phyloP scores from a whole-genome alignment of 1,140 invertebrate genomes.

The Drosophila melanica region DNA sequence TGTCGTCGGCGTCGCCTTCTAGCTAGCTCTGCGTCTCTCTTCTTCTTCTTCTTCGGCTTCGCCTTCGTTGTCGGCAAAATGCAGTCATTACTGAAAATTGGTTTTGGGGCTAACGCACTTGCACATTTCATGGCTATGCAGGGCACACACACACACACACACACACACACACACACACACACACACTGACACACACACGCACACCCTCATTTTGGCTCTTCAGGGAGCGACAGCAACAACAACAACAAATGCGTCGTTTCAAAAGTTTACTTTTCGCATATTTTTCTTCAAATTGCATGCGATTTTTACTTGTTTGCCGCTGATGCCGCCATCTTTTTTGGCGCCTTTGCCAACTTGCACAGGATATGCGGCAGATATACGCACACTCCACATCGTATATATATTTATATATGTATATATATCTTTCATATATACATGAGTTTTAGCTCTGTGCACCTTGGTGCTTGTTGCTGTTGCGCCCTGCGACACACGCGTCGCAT shows the following conservation, averaged over 20 bases:
- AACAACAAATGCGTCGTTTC: constrained; percentile 74
- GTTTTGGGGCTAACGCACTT: constrained; percentile 82
- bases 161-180: constrained; percentile 21
- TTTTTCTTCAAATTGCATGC: constrained; percentile 80
- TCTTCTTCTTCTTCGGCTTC: constrained; percentile 17
- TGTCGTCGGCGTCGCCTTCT: constrained; percentile 7
- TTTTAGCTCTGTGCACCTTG: constrained; percentile 44
- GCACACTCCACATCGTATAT: neutral
- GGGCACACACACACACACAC: constrained; percentile 41
- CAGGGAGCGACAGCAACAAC: constrained; percentile 5
- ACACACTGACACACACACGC: constrained; percentile 11
- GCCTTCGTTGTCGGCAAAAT: constrained; percentile 63
- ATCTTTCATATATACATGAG: constrained; percentile 10
- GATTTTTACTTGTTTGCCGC: constrained; percentile 79
- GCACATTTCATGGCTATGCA: constrained; percentile 80
- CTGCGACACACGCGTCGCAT: constrained; percentile 68
- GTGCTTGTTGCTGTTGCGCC: constrained; percentile 43
- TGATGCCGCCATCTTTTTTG: constrained; percentile 63
- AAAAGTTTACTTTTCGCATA: constrained; percentile 81
- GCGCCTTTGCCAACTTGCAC: constrained; percentile 47
- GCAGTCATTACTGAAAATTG: constrained; percentile 83
- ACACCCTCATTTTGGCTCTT: constrained; percentile 12
- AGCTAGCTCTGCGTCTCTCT: neutral
- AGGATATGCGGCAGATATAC: neutral
- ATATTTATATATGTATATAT: neutral